These are phyloP conservation scores for Vireo griseus DNA, from an alignment of 2,797 vertebrate genomes.

Conservation along the genomic window DNA sequence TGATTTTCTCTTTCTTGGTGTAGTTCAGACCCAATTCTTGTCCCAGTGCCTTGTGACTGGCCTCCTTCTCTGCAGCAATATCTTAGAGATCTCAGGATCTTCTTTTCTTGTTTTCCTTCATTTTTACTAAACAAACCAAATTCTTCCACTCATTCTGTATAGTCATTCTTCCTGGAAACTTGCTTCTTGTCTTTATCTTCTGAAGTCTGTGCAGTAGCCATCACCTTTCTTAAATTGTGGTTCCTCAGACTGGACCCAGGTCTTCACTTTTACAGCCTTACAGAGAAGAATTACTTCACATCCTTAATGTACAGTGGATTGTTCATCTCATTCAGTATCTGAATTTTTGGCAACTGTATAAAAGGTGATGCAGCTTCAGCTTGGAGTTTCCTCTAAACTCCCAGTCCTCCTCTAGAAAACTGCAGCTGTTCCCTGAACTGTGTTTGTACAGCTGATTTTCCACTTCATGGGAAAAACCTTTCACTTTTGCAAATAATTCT, in stretches of 20 bases:
- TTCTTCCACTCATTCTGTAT: background rate
- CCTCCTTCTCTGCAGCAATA: background rate
- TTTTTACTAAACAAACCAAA: background rate
- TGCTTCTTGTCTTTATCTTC: background rate
- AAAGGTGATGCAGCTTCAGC: background rate
- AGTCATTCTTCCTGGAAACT: background rate
- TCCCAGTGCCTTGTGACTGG: background rate
- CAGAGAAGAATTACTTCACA: background rate
- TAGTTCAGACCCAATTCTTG: background rate
- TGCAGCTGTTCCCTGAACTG: background rate
- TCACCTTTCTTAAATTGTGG: background rate
- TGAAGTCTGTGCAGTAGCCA: background rate
- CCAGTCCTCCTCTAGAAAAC: background rate
- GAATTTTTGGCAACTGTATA: background rate
- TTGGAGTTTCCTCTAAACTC: background rate
- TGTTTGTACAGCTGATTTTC: background rate
- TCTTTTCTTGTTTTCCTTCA: background rate
- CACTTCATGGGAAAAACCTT: background rate
- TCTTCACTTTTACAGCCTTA: background rate
- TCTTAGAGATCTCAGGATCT: fast-evolving
- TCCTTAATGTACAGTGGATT: background rate
- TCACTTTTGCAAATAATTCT: background rate
- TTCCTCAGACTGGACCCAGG: background rate
- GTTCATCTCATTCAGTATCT: background rate
- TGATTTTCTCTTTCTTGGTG: background rate